Evolutionary conservation across 2,113 vertebrate species (phyloP).

Genomic region (Nesospiza acunhae): DNA sequence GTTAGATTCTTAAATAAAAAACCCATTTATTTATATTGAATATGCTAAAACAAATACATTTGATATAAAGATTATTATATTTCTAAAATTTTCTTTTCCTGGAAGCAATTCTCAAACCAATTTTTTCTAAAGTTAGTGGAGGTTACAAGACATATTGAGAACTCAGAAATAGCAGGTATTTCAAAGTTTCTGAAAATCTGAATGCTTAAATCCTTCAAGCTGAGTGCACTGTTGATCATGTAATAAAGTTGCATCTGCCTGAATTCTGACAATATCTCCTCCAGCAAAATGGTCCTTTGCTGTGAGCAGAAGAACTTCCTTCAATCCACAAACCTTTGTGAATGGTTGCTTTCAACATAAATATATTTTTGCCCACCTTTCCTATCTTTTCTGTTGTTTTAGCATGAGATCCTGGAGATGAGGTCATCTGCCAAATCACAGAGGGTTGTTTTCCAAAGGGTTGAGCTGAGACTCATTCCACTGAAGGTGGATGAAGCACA

Average conservation of each 20-base stretch:
- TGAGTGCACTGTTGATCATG: not conserved
- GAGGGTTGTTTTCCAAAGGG: not conserved
- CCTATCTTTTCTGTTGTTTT: not conserved
- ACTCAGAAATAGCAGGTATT: not conserved
- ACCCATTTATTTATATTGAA: not conserved
- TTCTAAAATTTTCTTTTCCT: not conserved
- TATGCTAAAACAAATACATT: not conserved
- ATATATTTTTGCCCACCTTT: not conserved
- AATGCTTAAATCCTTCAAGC: not conserved
- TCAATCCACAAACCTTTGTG: not conserved
- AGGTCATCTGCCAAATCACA: not conserved
- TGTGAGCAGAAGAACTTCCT: not conserved
- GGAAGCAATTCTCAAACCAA: not conserved
- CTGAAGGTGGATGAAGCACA: not conserved
- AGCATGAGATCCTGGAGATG: not conserved
- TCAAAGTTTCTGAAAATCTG: not conserved
- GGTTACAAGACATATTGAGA: not conserved
- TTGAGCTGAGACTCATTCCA: not conserved
- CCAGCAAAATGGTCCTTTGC: not conserved
- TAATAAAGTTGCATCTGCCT: not conserved
- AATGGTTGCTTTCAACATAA: not conserved
- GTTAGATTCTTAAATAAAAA: not conserved
- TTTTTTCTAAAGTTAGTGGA: not conserved
- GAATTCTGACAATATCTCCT: not conserved
- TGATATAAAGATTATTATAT: not conserved